Evolutionary conservation across 1,140 invertebrate species (phyloP).

Genomic region (Zaprionus camerounensis): DNA sequence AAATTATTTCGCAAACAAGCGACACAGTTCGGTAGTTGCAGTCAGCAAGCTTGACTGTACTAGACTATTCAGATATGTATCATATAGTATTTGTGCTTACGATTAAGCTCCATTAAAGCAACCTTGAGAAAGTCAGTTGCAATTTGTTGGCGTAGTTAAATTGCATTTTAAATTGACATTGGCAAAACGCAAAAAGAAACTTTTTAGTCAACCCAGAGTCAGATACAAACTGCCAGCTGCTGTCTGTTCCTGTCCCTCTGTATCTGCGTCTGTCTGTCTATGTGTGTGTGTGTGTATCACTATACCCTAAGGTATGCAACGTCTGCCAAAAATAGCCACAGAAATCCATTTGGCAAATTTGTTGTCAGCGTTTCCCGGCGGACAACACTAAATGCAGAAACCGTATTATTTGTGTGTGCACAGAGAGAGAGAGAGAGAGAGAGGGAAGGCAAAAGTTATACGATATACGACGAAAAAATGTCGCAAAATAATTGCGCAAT

Average conservation of each 20-base stretch:
- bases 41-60: neutral
- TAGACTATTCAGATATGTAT: conserved; percentile 5
- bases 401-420: neutral
- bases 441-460: conserved; percentile 15
- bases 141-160: conserved; percentile 58
- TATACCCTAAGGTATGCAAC: conserved; percentile 47
- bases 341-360: conserved; percentile 73
- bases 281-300: conserved; percentile 3
- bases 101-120: conserved; percentile 16
- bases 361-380: conserved; percentile 51
- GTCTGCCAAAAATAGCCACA: conserved; percentile 61
- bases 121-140: conserved; percentile 14
- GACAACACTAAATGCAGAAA: conserved; percentile 13
- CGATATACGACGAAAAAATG: conserved; percentile 8
- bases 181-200: conserved; percentile 53
- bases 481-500: conserved; percentile 1
- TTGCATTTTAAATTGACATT: conserved; percentile 76
- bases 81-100: neutral
- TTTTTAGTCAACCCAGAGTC: conserved; percentile 3
- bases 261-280: neutral
- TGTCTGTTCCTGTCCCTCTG: neutral
- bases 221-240: neutral
- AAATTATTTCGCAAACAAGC: conserved; percentile 57
- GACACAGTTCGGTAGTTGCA: conserved; percentile 1
- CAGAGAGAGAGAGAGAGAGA: neutral